Evolutionary conservation across 1,140 invertebrate species (phyloP).

Genomic region (Papilio polyxenes): DNA sequence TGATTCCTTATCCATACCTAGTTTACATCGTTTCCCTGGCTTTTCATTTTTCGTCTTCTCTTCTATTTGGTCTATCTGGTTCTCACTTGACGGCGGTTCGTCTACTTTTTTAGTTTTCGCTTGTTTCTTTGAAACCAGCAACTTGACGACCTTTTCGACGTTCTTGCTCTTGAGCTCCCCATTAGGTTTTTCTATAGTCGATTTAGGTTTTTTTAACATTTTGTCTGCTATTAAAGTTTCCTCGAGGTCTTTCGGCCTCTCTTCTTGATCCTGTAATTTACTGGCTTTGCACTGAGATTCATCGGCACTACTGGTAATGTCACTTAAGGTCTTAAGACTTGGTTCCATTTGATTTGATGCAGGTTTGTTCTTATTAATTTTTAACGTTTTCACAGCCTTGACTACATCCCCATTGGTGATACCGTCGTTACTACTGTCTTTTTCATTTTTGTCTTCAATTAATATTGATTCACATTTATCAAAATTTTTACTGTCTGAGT

Average conservation of each 20-base stretch:
- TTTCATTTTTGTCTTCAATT: slow-evolving; percentile 51
- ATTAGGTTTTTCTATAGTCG: slow-evolving; percentile 45
- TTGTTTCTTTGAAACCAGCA: slow-evolving; percentile 66
- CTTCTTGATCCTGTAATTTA: slow-evolving; percentile 42
- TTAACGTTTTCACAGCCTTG: slow-evolving; percentile 44
- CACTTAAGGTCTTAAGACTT: slow-evolving; percentile 29
- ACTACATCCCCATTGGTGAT: slow-evolving; percentile 39
- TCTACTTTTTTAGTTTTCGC: slow-evolving; percentile 22
- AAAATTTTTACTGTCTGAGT: slow-evolving; percentile 44
- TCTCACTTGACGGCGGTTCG: background rate
- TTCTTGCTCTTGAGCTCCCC: slow-evolving; percentile 56
- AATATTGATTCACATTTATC: slow-evolving; percentile 42
- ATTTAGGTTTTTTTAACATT: slow-evolving; percentile 47
- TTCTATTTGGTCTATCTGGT: background rate
- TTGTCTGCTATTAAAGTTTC: slow-evolving; percentile 39
- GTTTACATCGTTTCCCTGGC: slow-evolving; percentile 31
- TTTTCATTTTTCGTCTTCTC: slow-evolving; percentile 32
- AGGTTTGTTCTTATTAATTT: slow-evolving; percentile 47
- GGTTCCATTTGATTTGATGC: slow-evolving; percentile 44
- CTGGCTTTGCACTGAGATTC: slow-evolving; percentile 51
- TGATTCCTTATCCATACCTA: slow-evolving; percentile 43
- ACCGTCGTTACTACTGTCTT: slow-evolving; percentile 46
- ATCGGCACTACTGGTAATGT: slow-evolving; percentile 41
- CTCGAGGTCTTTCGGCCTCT: slow-evolving; percentile 42
- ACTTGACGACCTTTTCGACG: slow-evolving; percentile 64